Base-by-base conservation (phyloP, 1,140 invertebrate genomes). In the Sinonovacula constricta region DNA sequence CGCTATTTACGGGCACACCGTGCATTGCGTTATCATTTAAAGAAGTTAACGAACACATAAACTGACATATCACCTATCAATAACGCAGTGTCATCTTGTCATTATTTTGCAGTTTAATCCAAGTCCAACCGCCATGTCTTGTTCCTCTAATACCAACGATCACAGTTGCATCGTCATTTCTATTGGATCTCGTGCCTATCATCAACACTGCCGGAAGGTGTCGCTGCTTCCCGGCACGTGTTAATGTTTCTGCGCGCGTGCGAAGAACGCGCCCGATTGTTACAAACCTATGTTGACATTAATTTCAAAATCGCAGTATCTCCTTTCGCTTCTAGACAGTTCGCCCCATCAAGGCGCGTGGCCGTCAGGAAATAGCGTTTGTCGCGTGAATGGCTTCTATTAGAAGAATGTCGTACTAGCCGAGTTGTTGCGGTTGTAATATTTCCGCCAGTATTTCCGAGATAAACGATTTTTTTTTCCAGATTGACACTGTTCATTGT, bases 181-280 rank as follows among this genome's bases (percentile, higher is more conserved):
- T 76, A 76, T 76, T 76, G 67, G 72, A 76, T 76, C 72, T 57
- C 45, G 33, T 65, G 33, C 62, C 59, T n/a, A n/a, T 31, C 62
- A 56, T 76, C 60, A 67, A 76, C 67, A 54, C 63, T 36, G 33
- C 54, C 72, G 72, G 54, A 76, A 76, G 72, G 72, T 76, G 72
- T 65, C 62, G 72, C 63, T 66, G 26, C 53, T 54, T 67, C 57
- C 34, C 56, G 53, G 26, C 72, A 67, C 72, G 72, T 76, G 72
- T 53, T 76, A 76, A 76, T 76, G 72, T 59, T 66, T 39, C 24
- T 31, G 59, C n/a, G 53, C 62, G 63, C 72, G 72, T 76, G 72
- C 72, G 49, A 66, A 59, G 51, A 76, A 63, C 72, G 72, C 67
- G 72, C 63, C 26, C 31, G 72, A 51, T 30, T 31, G 54, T 18